Percentiles rank a stretch among this genome's conserved stretches.
phyloP scores from a whole-genome alignment of 30 jellyfish, hydroid and myxozoan species.

The Turritopsis dohrnii region DNA sequence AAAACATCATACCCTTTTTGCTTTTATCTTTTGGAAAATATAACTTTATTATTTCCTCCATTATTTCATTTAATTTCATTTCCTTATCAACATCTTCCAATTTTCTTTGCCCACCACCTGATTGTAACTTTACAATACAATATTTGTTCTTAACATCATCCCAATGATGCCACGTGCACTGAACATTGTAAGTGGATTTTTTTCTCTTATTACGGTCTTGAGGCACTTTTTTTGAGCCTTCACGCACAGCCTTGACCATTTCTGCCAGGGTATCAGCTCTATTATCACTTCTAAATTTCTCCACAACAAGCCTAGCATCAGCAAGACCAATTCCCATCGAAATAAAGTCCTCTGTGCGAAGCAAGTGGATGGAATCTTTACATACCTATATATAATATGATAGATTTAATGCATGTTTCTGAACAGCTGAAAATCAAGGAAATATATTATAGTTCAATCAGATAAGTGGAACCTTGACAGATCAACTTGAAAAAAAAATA shows the following conservation, averaged over 20 bases:
- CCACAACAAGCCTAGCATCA: conserved; percentile 13
- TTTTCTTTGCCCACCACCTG: conserved; percentile 10
- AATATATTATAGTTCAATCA: not conserved
- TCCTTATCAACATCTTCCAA: not conserved
- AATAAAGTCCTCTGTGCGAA: conserved; percentile 13
- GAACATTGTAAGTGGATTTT: not conserved
- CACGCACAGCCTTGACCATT: conserved; percentile 15
- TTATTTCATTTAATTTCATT: not conserved
- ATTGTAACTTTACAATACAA: not conserved
- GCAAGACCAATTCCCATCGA: conserved; percentile 6
- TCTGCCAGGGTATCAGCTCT: conserved; percentile 5
- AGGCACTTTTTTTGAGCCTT: not conserved
- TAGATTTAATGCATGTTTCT: not conserved
- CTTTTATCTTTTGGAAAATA: conserved; percentile 7
- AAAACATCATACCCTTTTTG: not conserved
- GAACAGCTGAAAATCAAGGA: not conserved
- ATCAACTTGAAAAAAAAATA: not conserved
- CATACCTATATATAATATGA: conserved; percentile 4
- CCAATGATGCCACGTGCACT: conserved; percentile 4
- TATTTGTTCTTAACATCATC: not conserved
- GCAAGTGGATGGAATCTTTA: conserved; percentile 10
- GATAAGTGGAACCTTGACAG: not conserved
- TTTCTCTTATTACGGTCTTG: not conserved
- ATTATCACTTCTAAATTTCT: not conserved
- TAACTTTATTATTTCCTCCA: conserved; percentile 1